Conservation (phyloP, 2,113 vertebrate species). For the Calonectris borealis region DNA sequence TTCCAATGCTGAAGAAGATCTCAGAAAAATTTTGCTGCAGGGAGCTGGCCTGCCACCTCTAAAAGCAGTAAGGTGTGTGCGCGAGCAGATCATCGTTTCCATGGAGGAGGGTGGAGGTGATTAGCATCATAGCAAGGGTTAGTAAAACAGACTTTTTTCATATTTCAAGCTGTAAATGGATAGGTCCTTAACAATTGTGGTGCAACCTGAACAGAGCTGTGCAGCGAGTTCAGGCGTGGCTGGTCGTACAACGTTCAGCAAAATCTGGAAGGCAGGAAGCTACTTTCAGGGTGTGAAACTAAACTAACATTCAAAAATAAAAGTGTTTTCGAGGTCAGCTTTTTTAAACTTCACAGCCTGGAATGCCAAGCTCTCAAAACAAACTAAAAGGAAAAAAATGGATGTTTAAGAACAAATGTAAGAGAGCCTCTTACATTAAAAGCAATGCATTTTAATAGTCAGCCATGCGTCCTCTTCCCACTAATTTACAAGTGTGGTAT, state of each 20-base stretch:
- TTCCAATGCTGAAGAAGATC: not conserved
- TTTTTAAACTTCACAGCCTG: conserved; percentile 40
- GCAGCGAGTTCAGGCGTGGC: not conserved
- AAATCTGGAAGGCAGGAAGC: conserved; percentile 38
- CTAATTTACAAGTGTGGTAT: not conserved
- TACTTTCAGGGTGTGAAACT: conserved; percentile 29
- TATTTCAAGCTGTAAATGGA: not conserved
- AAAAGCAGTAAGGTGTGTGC: not conserved
- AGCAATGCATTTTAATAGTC: not conserved
- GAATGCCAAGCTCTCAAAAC: not conserved
- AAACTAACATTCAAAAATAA: conserved; percentile 45
- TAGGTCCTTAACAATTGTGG: not conserved
- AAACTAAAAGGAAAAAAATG: not conserved
- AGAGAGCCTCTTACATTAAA: not conserved
- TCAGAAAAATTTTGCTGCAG: not conserved
- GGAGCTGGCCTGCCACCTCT: not conserved
- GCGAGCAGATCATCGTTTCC: fast-evolving
- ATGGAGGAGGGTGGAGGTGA: not conserved
- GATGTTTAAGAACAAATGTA: not conserved
- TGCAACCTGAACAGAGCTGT: not conserved
- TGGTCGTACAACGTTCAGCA: not conserved
- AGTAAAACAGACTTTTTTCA: not conserved
- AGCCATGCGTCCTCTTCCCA: not conserved
- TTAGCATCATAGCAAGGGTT: not conserved
- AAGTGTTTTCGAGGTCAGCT: conserved; percentile 49